Evolutionary conservation across 2,113 vertebrate species (phyloP).

Genomic region (Syngnathus scovelli): DNA sequence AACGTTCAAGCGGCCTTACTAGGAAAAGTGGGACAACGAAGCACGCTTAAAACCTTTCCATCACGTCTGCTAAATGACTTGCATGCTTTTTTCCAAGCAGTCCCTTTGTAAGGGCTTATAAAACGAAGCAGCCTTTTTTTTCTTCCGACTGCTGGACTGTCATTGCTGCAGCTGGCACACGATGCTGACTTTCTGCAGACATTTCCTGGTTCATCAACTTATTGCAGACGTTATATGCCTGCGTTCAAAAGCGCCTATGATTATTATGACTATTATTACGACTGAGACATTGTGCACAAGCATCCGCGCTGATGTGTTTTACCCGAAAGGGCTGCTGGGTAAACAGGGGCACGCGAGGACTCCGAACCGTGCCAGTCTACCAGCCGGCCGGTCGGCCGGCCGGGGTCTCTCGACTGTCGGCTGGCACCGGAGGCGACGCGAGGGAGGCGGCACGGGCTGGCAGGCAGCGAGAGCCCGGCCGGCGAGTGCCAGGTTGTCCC

Average conservation of each 20-base stretch:
- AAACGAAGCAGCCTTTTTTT: background rate
- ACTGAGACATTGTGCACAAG: background rate
- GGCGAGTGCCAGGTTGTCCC: conserved; percentile 27
- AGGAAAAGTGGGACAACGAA: conserved; percentile 57
- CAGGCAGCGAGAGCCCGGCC: conserved; percentile 28
- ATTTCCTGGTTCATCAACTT: background rate
- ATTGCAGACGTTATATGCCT: background rate
- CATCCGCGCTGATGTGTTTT: background rate
- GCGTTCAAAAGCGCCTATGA: background rate
- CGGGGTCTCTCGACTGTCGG: conserved; percentile 37
- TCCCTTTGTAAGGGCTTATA: background rate
- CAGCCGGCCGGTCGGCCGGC: conserved; percentile 22
- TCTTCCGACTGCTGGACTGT: conserved; percentile 6
- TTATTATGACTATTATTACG: too few species aligned
- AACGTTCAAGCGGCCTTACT: conserved; percentile 13
- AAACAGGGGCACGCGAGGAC: conserved; percentile 17
- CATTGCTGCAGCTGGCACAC: conserved; percentile 39
- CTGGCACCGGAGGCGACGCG: conserved; percentile 38
- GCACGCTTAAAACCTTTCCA: conserved; percentile 32
- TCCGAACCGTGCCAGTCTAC: conserved; percentile 45
- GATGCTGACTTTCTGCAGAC: conserved; percentile 31
- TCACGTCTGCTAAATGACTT: background rate
- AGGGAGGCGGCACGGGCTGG: conserved; percentile 46
- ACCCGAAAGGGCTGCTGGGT: conserved; percentile 5
- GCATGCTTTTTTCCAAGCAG: conserved; percentile 6